A percentile compares a stretch with the other conserved stretches of the same genome.
Evolutionary conservation across 2,113 vertebrate species (phyloP).

Genomic region (Colossoma macropomum): DNA sequence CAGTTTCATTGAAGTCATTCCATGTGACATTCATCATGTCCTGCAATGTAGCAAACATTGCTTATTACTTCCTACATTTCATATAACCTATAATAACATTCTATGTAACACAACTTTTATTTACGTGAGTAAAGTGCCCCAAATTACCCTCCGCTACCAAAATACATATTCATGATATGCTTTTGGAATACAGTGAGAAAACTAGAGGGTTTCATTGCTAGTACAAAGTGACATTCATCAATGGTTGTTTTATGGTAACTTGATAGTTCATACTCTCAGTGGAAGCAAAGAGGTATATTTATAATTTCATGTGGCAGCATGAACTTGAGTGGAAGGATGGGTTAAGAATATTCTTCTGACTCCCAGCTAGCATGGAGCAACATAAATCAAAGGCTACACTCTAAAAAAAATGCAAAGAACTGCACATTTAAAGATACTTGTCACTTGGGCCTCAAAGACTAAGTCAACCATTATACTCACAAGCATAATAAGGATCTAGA

Average conservation of each 20-base stretch:
- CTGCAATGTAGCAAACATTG: not conserved
- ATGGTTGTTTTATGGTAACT: constrained; percentile 5
- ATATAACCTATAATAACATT: constrained; percentile 13
- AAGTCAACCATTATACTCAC: not conserved
- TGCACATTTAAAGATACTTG: not conserved
- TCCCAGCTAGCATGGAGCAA: not conserved
- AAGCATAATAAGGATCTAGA: not conserved
- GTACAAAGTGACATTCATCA: constrained; percentile 45
- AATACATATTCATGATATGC: constrained; percentile 1
- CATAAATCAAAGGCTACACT: not conserved
- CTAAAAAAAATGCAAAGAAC: not conserved
- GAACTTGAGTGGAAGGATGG: not conserved
- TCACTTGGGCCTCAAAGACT: not conserved
- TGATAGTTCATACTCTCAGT: constrained; percentile 20
- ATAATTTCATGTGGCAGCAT: constrained; percentile 33
- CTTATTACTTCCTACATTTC: constrained; percentile 5
- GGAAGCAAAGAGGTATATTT: constrained; percentile 34
- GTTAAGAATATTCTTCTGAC: not conserved
- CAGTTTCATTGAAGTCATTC: not conserved
- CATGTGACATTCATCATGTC: constrained; percentile 29
- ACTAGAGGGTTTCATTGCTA: constrained; percentile 16
- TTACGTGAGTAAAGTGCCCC: constrained; percentile 51
- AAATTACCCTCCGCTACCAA: not conserved
- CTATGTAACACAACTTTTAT: constrained; percentile 7
- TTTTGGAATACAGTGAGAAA: constrained; percentile 29